Evolutionary conservation across 2,888 invertebrate genomes (phyloP).

Genomic region (Drosophila lutescens): DNA sequence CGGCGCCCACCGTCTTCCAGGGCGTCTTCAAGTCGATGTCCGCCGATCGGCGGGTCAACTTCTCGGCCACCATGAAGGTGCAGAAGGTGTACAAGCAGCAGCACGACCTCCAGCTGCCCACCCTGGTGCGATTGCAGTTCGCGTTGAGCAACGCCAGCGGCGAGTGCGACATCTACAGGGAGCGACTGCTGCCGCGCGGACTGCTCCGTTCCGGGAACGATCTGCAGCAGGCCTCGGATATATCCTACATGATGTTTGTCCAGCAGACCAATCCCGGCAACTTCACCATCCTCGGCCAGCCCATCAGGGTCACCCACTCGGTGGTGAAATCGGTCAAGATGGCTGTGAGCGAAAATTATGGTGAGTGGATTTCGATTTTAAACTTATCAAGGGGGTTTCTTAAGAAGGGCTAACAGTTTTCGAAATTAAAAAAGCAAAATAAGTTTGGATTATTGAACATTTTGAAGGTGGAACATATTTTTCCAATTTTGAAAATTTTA

Average conservation of each 20-base stretch:
- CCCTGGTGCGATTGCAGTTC: constrained; percentile 83
- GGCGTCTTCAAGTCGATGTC: constrained; percentile 88
- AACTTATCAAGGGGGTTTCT: not conserved
- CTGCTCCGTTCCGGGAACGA: constrained; percentile 81
- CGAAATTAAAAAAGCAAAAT: too few species aligned
- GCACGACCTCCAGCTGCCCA: constrained; percentile 82
- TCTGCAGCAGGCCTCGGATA: constrained; percentile 81
- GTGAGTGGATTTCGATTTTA: constrained; percentile 80
- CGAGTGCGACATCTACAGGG: constrained; percentile 84
- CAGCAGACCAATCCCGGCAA: constrained; percentile 84
- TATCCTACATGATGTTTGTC: constrained; percentile 83
- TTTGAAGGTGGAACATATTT: too few species aligned
- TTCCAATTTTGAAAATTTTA: too few species aligned
- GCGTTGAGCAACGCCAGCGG: constrained; percentile 81
- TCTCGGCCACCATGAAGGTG: constrained; percentile 88
- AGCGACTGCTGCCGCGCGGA: constrained; percentile 81
- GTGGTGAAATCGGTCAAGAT: constrained; percentile 81
- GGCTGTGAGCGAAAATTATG: constrained; percentile 85
- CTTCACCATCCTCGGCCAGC: constrained; percentile 84
- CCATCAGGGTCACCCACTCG: constrained; percentile 81
- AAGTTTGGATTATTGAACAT: too few species aligned
- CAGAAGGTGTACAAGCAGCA: constrained; percentile 87
- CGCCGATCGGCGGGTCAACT: constrained; percentile 86
- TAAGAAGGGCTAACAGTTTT: not conserved
- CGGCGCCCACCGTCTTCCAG: constrained; percentile 88